Evolutionary conservation across 2,797 vertebrate species (phyloP), one percentile per base, ranked within the genome.

Genomic region (Enteromius mattozi): DNA sequence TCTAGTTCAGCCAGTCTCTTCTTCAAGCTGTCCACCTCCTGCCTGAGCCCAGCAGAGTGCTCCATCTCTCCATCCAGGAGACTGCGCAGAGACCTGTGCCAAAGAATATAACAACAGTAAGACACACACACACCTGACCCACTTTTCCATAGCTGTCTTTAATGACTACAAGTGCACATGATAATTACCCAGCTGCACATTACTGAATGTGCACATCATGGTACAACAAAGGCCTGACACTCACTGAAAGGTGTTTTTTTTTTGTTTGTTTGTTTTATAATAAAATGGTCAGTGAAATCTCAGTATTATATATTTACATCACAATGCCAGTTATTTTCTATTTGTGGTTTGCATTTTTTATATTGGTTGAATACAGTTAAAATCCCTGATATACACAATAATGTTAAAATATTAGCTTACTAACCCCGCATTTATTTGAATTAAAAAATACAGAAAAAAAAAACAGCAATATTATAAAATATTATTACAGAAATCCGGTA

Each of bases 1-100:
- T 99, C 98, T 89, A 97, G 96, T 74, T 99, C 98, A 0, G 95
- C 92, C 88, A 93, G 90, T 86, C 96, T 97, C 94, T 90, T 96
- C 81, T 96, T 97, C 92, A 97, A 93, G 90, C 90, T 87, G 84
- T 99, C 97, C 0, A 96, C 91, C 87, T 99, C 98, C 88, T 97
- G 97, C 88, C 98, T 96, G 65, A 99, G 95, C 0, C 91, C 95
- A 0, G 98, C 96, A 0, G 98, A 99, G 90, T 98, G 98, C 85
- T 99, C 98, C 98, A 99, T 99, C 94, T 99, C 98, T 3, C 96
- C 96, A 0, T 99, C 98, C 78, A 99, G 93, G 85, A 99, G 95
- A 85, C 94, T 96, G 78, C 98, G 94, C 72, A 99, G 95, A 4
- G 98, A 99, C 89, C 98, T 99, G 93, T 19, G 42, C 88, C 70